Evolutionary conservation across 2,113 vertebrate genomes (phyloP), one percentile per base, ranked within the genome.

Genomic region (Zingel zingel): DNA sequence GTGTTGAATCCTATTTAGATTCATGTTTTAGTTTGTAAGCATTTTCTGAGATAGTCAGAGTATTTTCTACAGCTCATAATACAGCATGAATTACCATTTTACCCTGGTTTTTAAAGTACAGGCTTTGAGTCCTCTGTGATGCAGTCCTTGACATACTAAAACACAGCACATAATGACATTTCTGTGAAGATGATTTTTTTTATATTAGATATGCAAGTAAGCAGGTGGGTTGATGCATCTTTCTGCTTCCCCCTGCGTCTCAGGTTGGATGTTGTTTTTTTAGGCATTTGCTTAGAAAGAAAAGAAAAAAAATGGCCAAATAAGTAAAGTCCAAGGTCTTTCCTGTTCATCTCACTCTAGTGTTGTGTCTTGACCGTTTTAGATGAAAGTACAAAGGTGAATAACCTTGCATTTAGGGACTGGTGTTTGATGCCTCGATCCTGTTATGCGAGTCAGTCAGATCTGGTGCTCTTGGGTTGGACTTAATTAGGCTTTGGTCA

Each of bases 131-230:
- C 65, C n/a, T 15, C 3, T 3, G 25, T 25, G 56, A 66, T 33
- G 43, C 11, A 36, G 45, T 18, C 39, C 15, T 85, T 25, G 1
- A 79, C 51, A 36, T 12, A 21, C 47, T 51, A 16, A 68, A 84
- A 72, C 30, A 53, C 27, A 65, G 14, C 1, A 43, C 2, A 33
- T 58, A 51, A 82, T 79, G 83, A 59, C 83, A 50, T 80, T 68
- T 86, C 65, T 67, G 25, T n/a, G 39, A 30, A 66, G 54, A 78
- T 19, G 21, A 77, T 80, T 73, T 72, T 63, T 36, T 72, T 63
- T 27, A 63, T 73, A 53, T 74, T 39, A 7, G 57, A 63, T 21
- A 25, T 25, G n/a, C 1, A 2, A 54, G 61, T 36, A 30, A 53
- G 18, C 63, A 59, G 62, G 64, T 69, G 82, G 39, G 1, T 11